A percentile compares a stretch with the other conserved stretches of the same genome.
Evolutionary conservation across 2,888 invertebrate species (phyloP).

Genomic region (Meta bourneti): DNA sequence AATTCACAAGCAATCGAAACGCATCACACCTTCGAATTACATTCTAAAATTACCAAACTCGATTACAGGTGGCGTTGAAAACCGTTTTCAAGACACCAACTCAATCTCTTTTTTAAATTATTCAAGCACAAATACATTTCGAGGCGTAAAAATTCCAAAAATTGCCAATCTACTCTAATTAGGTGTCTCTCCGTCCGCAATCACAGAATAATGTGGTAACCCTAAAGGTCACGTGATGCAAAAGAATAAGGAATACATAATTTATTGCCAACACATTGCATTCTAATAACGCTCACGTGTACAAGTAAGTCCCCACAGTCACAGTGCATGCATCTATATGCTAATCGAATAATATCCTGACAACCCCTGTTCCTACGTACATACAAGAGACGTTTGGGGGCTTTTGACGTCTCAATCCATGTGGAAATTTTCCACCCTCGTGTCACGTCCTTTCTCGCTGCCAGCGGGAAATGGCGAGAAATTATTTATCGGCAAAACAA

Average conservation of each 20-base stretch:
- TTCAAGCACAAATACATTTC: neutral
- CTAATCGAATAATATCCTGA: constrained; percentile 69
- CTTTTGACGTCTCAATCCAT: constrained; percentile 66
- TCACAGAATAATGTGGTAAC: constrained; percentile 34
- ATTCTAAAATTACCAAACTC: neutral
- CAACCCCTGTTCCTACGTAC: neutral
- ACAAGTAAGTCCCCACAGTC: neutral
- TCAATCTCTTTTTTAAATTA: neutral
- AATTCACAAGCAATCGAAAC: neutral
- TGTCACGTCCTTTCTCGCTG: constrained; percentile 36
- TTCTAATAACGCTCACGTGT: constrained; percentile 41
- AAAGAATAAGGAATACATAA: constrained; percentile 72
- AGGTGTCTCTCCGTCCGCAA: neutral
- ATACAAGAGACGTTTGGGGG: constrained; percentile 17
- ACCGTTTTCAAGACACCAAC: neutral
- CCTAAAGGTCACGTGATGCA: constrained; percentile 35
- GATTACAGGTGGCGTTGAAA: neutral
- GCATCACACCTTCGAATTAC: neutral
- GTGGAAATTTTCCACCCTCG: neutral
- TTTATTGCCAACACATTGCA: constrained; percentile 68
- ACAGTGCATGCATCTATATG: constrained; percentile 60
- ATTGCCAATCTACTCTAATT: neutral
- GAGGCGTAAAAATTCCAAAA: neutral
- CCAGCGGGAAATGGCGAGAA: constrained; percentile 18
- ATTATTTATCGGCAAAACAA: constrained; percentile 26